These are phyloP conservation scores for Drosophila austrosaltans DNA, from an alignment of 2,888 invertebrate species.

Conservation along the genomic window DNA sequence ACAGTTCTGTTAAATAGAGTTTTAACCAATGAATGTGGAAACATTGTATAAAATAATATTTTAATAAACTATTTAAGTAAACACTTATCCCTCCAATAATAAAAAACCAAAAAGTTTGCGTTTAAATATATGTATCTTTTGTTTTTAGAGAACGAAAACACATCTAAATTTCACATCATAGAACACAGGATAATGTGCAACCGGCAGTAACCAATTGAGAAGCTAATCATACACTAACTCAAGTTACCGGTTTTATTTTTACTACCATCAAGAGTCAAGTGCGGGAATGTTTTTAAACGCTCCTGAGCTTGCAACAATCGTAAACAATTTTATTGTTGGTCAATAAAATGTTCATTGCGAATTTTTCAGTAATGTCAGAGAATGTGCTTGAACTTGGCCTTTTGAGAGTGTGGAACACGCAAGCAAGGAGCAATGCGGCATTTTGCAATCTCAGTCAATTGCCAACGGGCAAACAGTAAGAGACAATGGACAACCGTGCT, in stretches of 20 bases:
- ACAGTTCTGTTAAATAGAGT: no score
- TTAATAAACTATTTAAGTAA: no score
- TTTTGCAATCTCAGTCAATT: constrained; percentile 58
- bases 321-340: constrained; percentile 42
- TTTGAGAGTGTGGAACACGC: constrained; percentile 6
- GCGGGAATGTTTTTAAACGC: constrained; percentile 17
- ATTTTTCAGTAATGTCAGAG: constrained; percentile 19
- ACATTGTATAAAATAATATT: no score
- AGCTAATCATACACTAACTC: not conserved
- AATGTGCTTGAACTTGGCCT: not conserved
- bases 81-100: no score
- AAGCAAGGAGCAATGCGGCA: constrained; percentile 24
- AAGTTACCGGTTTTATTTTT: not conserved
- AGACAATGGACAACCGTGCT: constrained; percentile 47
- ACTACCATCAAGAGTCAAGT: not conserved
- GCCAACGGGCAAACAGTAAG: constrained; percentile 34
- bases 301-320: constrained; percentile 30
- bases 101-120: no score
- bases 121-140: no score
- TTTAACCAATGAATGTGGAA: no score
- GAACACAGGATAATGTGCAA: not conserved
- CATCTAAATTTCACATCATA: no score
- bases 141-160: no score
- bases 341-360: constrained; percentile 35
- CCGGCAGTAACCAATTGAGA: not conserved